A percentile compares a stretch with the other conserved stretches of the same genome.
Conservation (phyloP, 2,797 vertebrate genomes). For the Cirrhinus molitorella region DNA sequence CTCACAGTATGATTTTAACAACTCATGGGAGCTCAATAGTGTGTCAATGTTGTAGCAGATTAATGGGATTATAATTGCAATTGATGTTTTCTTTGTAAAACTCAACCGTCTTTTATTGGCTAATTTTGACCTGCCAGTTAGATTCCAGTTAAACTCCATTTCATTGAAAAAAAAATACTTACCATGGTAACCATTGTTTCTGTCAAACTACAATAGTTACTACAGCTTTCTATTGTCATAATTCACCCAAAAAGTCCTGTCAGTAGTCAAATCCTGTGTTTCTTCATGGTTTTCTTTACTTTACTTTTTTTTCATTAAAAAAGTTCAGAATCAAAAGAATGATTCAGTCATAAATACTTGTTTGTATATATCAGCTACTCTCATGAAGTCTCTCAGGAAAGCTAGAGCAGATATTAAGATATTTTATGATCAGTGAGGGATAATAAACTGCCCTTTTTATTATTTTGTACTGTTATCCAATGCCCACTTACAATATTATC, state of each 20-base stretch:
- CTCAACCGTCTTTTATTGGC: constrained; percentile 53
- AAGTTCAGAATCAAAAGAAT: background rate
- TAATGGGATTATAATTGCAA: constrained; percentile 65
- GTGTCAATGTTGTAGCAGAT: constrained; percentile 65
- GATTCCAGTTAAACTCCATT: background rate
- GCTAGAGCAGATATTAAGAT: background rate
- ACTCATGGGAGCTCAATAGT: constrained; percentile 59
- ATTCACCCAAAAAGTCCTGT: no score
- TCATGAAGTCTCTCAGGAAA: background rate
- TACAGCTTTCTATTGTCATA: background rate
- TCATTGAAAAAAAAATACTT: background rate
- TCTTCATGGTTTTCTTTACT: no score
- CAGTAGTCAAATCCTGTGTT: no score
- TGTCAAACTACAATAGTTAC: background rate
- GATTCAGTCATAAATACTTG: background rate
- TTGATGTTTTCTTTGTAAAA: constrained; percentile 53
- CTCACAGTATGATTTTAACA: constrained; percentile 40
- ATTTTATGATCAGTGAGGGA: background rate
- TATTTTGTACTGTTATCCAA: no score
- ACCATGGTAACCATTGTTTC: background rate
- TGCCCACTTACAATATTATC: no score
- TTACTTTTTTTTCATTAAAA: background rate
- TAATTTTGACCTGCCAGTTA: constrained; percentile 36
- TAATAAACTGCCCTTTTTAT: no score
- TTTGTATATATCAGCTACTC: background rate